A percentile compares a stretch with the other conserved stretches of the same genome.
Conservation (phyloP, 2,113 vertebrate species). For the Drymodes brunneopygia region DNA sequence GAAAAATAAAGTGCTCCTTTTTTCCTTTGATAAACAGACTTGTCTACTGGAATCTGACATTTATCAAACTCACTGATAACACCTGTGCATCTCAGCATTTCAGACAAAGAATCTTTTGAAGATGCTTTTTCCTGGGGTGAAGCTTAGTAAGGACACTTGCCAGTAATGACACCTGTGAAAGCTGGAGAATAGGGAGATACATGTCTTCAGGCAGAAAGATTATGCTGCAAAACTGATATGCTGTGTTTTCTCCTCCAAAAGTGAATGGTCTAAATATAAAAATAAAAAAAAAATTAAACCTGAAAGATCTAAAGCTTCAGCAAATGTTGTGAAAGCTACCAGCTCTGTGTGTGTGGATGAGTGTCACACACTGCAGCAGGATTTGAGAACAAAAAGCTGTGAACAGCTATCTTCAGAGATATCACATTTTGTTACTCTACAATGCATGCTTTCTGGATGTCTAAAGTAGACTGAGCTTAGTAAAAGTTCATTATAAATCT, state of each 20-base stretch:
- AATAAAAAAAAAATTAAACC: not conserved
- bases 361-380: not conserved
- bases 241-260: not conserved
- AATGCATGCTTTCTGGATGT: not conserved
- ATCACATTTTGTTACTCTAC: not conserved
- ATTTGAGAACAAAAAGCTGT: not conserved
- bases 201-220: not conserved
- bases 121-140: not conserved
- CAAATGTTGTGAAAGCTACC: not conserved
- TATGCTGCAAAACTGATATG: not conserved
- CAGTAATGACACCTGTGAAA: not conserved
- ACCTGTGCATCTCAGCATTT: not conserved
- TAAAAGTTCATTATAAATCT: not conserved
- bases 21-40: not conserved
- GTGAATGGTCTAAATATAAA: not conserved
- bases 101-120: not conserved
- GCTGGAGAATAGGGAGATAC: not conserved
- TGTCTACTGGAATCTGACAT: not conserved
- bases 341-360: not conserved
- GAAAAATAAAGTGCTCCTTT: not conserved
- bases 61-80: not conserved
- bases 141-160: not conserved
- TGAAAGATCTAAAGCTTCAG: not conserved
- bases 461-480: not conserved
- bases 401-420: not conserved